phyloP scores from a whole-genome alignment of 2,113 vertebrate genomes.

The Cathartes aura region DNA sequence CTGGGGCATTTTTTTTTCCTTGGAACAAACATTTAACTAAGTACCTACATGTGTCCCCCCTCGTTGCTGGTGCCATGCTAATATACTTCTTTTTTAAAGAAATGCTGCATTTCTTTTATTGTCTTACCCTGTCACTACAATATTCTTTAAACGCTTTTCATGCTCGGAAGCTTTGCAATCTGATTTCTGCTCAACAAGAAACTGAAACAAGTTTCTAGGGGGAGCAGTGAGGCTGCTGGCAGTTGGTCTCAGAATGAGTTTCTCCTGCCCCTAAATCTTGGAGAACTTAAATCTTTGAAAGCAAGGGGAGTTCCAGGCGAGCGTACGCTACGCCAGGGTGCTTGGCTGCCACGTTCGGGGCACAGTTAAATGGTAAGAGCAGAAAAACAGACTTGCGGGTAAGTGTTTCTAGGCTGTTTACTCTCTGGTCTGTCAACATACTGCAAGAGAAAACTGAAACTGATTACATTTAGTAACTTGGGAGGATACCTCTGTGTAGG shows the following conservation, averaged over 20 bases:
- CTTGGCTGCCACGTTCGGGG: neutral
- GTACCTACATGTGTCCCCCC: fast-evolving
- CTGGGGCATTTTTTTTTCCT: neutral
- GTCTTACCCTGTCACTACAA: neutral
- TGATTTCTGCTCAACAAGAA: constrained; percentile 58
- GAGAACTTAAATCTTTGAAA: constrained; percentile 55
- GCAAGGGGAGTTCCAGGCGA: neutral
- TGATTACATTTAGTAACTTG: neutral
- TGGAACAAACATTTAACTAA: neutral
- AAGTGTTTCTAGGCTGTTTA: neutral
- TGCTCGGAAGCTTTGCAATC: neutral
- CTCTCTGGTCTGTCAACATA: neutral
- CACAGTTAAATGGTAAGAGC: fast-evolving
- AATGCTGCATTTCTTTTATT: neutral
- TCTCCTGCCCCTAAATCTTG: neutral
- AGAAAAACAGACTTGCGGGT: neutral
- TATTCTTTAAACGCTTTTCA: neutral
- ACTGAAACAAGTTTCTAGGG: constrained; percentile 62
- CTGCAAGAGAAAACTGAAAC: constrained; percentile 16
- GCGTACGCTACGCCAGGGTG: fast-evolving
- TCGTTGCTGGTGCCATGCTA: neutral
- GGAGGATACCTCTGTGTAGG: neutral
- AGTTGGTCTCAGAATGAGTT: constrained; percentile 54
- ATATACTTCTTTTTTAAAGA: neutral
- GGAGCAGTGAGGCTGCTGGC: constrained; percentile 23